Base-by-base conservation (phyloP, 1,140 invertebrate genomes). In the Aphidius gifuensis region DNA sequence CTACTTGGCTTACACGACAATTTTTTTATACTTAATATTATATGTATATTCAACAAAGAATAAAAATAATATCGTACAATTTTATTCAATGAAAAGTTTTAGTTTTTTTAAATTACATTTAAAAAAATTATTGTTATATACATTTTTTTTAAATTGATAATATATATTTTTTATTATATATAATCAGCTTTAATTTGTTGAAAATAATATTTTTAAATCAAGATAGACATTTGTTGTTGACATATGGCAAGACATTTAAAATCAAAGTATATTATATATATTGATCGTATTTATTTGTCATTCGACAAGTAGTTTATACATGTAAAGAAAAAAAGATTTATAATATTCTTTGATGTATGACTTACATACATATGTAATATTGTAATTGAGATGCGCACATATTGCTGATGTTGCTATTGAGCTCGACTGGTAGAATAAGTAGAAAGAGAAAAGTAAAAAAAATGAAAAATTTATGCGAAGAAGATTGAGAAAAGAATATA, bases 231-330 rank as follows among this genome's bases (percentile, higher is more conserved):
- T 32, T 32, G 23, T 32, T 32, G 23, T 38, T 53, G 50, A 53
- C 32, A 38, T 21, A 8, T 23, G 50, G 50, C 50, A 38, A 16
- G 49, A 50, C 16, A 23, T n/a, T 21, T n/a, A 38, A 9, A 53
- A 53, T 53, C 55, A 46, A 49, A 39, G 61, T 47, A 50, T 62
- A 55, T 9, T 47, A 51, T 32, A 43, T 54, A 50, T 46, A 62
- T 58, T 47, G 61, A 62, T 62, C 54, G 61, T 39, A 57, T 54
- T 62, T 62, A 54, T 62, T 54, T 54, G 56, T 62, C 55, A 38
- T 40, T 58, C 46, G 61, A 62, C 61, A 62, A 62, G 54, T 62
- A 54, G 61, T 54, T 62, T 62, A 62, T 62, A 54, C 23, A 32
- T 32, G 23, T 32, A 32, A 4, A 32, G 23, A 32, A 4, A 32